phyloP scores from a whole-genome alignment of 1,140 invertebrate genomes.

The Dendroctonus ponderosae region DNA sequence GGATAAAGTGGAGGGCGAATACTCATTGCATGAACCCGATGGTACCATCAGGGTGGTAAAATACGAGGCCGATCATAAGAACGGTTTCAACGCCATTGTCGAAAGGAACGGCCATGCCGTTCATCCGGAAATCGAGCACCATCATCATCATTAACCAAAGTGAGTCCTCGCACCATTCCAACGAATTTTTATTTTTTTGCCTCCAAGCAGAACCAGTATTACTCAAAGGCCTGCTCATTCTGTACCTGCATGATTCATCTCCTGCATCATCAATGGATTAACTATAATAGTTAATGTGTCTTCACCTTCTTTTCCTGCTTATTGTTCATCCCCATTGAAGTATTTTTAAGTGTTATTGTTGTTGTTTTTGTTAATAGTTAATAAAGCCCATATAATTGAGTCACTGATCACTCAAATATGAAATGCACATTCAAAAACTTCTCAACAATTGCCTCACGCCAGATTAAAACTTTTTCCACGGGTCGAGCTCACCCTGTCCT shows the following conservation, averaged over 20 bases:
- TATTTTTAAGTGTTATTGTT: slow-evolving; percentile 5
- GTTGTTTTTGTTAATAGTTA: not conserved
- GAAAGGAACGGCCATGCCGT: slow-evolving; percentile 14
- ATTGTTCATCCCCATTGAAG: slow-evolving; percentile 11
- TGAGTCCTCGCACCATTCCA: not conserved
- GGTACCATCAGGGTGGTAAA: slow-evolving; percentile 15
- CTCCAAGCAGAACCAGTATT: not conserved
- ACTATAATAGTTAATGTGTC: not conserved
- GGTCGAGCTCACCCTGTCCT: too few relatives aligned
- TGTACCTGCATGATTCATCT: not conserved
- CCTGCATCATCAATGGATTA: not conserved
- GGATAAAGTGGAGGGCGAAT: slow-evolving; percentile 19
- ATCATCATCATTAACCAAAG: not conserved
- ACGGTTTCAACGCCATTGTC: slow-evolving; percentile 16
- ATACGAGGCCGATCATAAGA: slow-evolving; percentile 21
- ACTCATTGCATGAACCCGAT: slow-evolving; percentile 18
- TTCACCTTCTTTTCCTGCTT: not conserved
- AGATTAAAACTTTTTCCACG: too few relatives aligned
- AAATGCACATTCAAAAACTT: too few relatives aligned
- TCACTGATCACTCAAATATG: not conserved
- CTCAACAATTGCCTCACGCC: too few relatives aligned
- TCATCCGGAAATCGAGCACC: slow-evolving; percentile 16
- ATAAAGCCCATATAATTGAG: slow-evolving; percentile 2
- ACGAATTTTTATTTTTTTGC: not conserved
- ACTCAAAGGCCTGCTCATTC: not conserved